Evolutionary conservation across 2,113 vertebrate genomes (phyloP), one percentile per base, ranked within the genome.

Genomic region (Mola mola): DNA sequence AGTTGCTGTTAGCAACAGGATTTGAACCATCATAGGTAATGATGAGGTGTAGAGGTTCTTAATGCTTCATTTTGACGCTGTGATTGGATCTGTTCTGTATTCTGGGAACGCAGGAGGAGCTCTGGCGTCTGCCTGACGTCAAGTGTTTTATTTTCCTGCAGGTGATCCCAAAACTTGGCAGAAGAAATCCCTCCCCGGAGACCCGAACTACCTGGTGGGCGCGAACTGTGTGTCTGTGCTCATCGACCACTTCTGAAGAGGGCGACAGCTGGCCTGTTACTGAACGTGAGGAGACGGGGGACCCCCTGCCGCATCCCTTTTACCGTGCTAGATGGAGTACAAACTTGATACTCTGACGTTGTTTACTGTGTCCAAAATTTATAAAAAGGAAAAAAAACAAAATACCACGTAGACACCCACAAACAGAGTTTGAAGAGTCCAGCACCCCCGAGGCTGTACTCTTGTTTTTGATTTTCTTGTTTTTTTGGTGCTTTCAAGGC

Each of bases 121-220:
- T n/a, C n/a, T n/a, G n/a, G n/a, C n/a, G n/a, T n/a, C n/a, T n/a
- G n/a, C n/a, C n/a, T n/a, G n/a, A n/a, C n/a, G n/a, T n/a, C n/a
- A n/a, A n/a, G n/a, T n/a, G n/a, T n/a, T n/a, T n/a, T n/a, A n/a
- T 0, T 58, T 66, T 43, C 43, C 43, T 24, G 29, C 84, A 92
- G 97, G 96, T 95, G 97, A 99, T 85, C 96, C 96, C 82, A 98
- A 98, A 93, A 97, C 95, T 79, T 99, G 96, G 97, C 97, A 99
- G 91, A 99, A 99, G 92, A 98, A 99, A 92, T 96, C 95, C 90
- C 95, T 99, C 91, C 96, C 96, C 0, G 96, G 97, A 85, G 97
- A 99, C 88, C 97, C 97, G 59, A 99, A 98, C 94, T 98, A 98
- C 90, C 95, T 98, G 89, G 96, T 98, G 89, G 97, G 97, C 84